Evolutionary conservation across 2,113 vertebrate species (phyloP), one percentile per base, ranked within the genome.

Genomic region (Oncorhynchus kisutch): DNA sequence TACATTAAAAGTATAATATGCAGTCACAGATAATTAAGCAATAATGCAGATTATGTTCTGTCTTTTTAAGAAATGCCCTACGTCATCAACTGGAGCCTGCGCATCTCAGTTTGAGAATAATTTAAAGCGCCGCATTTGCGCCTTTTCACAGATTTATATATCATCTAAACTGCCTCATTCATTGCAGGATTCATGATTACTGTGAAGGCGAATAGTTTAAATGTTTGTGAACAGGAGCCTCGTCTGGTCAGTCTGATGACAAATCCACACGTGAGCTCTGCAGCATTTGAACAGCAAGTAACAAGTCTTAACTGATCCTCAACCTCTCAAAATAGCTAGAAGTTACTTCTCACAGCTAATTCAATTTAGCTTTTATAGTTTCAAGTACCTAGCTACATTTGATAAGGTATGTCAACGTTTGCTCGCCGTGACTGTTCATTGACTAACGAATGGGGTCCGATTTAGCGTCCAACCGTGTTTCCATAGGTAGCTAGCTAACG

Each of bases 201-300:
- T 18, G 51, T 14, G 16, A 16, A 54, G 18, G 51, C 16, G 16
- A 2, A 1, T 2, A 6, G 2, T 31, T 34, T 24, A 31, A 2
- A 0, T 1, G 22, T 77, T 0, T 0, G 22, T 20, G 65, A 24
- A 7, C 11, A 1, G 14, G 6, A 1, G 25, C 49, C 1, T 0
- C 72, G 16, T 89, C 84, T 82, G 81, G 70, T 77, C 24, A 0
- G 1, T 1, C 3, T 8, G 29, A 0, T 62, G 88, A 88, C 87
- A 88, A 88, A 12, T 20, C 73, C 88, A 87, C 88, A 74, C 87
- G 89, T 80, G 64, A 8, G 18, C 22, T 8, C 25, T 45, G 39
- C n/a, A 45, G 39, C 1, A 16, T 54, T 16, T 54, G 51, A 5
- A 54, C 51, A 54, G 51, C 51, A 54, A 45, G 39, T 45, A 71